Base-by-base conservation (phyloP, 1,140 invertebrate genomes). In the Diorhabda elongata region DNA sequence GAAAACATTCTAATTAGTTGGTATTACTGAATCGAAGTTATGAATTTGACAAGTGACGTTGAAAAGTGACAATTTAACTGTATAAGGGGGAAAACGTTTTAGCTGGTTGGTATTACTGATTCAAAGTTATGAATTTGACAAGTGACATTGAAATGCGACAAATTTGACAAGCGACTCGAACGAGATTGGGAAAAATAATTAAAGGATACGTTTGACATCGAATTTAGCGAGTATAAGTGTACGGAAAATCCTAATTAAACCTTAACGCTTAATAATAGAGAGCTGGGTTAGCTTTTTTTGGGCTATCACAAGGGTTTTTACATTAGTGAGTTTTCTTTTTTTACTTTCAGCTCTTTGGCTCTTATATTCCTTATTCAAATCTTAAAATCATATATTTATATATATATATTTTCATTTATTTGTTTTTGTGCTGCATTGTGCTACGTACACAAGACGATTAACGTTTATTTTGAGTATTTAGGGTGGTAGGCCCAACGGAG, bases 261-360 rank as follows among this genome's bases (percentile, higher is more conserved):
- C 8, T 45, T 72, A 72, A 69, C 44, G 61, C 67, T 72, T 71
- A 70, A 69, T n/a, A 68, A 77, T 74, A 79, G 78, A 79, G 78
- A 79, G 78, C 78, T 77, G 74, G 75, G 76, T 79, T 77, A 79
- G 73, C 65, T 64, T 64, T 64, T 26, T 64, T 70, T 73, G 75
- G 74, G 74, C 77, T 78, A 79, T 79, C 78, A 79, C 78, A 79
- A 78, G 75, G 76, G 73, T 74, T 74, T 52, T 64, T 77, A 79
- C 69, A 70, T 77, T 81, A 80, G 77, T 81, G 77, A 79, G 77
- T 77, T 76, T 77, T 26, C 26, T 26, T 26, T 26, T 11, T 26
- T 26, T 26, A 26, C 26, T 26, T 26, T 77, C 78, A 80, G 79
- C 79, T 80, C 79, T 81, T 81, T 80, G 79, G 78, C 78, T 80